Conservation (phyloP, 2,797 vertebrate genomes). For the Alfaro cultratus region DNA sequence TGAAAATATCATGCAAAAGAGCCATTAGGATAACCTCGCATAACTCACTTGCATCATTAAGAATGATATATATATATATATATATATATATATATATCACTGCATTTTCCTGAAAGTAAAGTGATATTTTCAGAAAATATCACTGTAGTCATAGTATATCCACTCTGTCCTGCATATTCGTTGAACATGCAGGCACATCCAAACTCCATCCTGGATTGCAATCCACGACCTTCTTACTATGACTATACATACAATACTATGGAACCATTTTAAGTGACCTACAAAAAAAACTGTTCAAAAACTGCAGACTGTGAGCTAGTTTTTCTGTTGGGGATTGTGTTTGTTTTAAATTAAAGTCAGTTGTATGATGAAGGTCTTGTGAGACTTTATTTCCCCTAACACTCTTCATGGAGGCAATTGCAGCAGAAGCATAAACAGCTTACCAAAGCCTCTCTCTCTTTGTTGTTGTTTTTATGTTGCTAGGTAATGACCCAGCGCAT, state of each 20-base stretch:
- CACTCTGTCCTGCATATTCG: neutral
- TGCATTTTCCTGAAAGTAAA: too few species aligned
- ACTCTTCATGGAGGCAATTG: neutral
- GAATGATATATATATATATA: too few species aligned
- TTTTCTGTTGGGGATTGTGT: neutral
- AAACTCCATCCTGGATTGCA: neutral
- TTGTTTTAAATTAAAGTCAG: neutral
- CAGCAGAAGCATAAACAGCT: neutral
- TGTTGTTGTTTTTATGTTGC: slow-evolving; percentile 13
- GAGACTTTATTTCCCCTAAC: neutral
- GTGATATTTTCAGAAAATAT: neutral
- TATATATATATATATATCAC: too few species aligned
- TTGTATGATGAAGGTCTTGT: neutral
- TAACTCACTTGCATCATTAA: too few species aligned
- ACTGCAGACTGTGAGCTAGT: neutral
- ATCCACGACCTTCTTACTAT: neutral
- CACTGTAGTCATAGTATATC: neutral
- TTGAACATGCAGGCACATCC: neutral
- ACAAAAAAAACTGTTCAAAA: neutral
- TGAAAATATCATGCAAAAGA: too few species aligned
- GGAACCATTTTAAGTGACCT: neutral
- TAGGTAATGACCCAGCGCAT: slow-evolving; percentile 86
- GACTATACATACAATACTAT: neutral
- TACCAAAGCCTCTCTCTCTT: slow-evolving; percentile 8
- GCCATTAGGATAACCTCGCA: too few species aligned